Evolutionary conservation across 2,797 vertebrate species (phyloP).

Genomic region (Saguinus oedipus): DNA sequence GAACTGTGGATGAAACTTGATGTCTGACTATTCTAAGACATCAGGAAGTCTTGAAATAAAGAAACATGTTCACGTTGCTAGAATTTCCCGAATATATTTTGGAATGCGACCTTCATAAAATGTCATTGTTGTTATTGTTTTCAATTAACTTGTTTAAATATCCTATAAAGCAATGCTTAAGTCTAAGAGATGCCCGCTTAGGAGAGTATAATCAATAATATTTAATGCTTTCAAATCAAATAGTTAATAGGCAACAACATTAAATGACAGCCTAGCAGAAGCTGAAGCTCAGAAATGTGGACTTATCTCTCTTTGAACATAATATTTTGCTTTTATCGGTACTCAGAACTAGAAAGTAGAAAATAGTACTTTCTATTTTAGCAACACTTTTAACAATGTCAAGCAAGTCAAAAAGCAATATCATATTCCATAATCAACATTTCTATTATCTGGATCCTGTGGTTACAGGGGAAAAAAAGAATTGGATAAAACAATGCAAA

Average conservation of each 20-base stretch:
- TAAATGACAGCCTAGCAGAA: neutral
- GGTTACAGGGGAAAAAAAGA: neutral
- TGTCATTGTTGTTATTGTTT: slow-evolving; percentile 7
- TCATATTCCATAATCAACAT: neutral
- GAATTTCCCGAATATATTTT: neutral
- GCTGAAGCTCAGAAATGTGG: neutral
- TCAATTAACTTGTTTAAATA: neutral
- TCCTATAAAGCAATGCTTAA: neutral
- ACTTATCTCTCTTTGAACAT: neutral
- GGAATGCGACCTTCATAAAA: neutral
- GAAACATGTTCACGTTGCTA: neutral
- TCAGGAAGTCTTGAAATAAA: neutral
- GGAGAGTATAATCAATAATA: neutral
- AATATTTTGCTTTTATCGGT: neutral
- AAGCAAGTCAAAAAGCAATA: neutral
- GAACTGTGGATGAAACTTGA: neutral
- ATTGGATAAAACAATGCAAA: neutral
- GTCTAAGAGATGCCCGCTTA: neutral
- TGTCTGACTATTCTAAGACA: neutral
- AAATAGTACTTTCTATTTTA: neutral
- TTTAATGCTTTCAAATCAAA: slow-evolving; percentile 12
- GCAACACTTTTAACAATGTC: neutral
- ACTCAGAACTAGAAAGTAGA: neutral
- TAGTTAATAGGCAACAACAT: neutral
- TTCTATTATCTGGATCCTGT: neutral